phyloP scores from a whole-genome alignment of 2,797 vertebrate species.

The Alosa sapidissima region DNA sequence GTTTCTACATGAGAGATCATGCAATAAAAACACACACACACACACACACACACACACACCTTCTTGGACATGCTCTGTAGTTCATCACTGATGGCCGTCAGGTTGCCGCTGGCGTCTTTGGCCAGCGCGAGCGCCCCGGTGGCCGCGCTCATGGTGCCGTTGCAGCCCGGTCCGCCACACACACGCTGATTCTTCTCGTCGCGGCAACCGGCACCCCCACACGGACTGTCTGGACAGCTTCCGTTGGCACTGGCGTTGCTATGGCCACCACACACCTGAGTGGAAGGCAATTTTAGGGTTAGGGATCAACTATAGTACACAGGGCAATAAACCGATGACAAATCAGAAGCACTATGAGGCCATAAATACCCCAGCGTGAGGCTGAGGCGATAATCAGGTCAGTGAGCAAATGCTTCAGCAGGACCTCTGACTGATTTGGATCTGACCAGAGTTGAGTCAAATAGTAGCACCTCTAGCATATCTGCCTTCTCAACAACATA shows the following conservation, averaged over 20 bases:
- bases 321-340: neutral
- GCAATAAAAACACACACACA: neutral
- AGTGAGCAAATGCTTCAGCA: neutral
- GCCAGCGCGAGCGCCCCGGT: slow-evolving; percentile 62
- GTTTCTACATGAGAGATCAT: neutral
- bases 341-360: neutral
- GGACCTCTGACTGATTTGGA: neutral
- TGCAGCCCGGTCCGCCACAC: slow-evolving; percentile 77
- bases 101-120: slow-evolving; percentile 57
- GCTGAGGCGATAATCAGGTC: neutral
- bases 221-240: slow-evolving; percentile 68
- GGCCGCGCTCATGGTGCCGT: slow-evolving; percentile 73
- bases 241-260: slow-evolving; percentile 55
- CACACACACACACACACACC: slow-evolving; percentile 61
- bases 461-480: neutral
- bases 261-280: slow-evolving; percentile 73
- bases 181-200: slow-evolving; percentile 59
- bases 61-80: slow-evolving; percentile 71
- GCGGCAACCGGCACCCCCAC: slow-evolving; percentile 79
- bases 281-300: neutral
- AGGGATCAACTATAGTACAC: neutral
- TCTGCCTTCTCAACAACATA: no score
- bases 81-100: slow-evolving; percentile 68
- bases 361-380: neutral
- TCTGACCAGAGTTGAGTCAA: neutral